phyloP scores from a whole-genome alignment of 2,113 vertebrate genomes.

The Nothocercus julius region DNA sequence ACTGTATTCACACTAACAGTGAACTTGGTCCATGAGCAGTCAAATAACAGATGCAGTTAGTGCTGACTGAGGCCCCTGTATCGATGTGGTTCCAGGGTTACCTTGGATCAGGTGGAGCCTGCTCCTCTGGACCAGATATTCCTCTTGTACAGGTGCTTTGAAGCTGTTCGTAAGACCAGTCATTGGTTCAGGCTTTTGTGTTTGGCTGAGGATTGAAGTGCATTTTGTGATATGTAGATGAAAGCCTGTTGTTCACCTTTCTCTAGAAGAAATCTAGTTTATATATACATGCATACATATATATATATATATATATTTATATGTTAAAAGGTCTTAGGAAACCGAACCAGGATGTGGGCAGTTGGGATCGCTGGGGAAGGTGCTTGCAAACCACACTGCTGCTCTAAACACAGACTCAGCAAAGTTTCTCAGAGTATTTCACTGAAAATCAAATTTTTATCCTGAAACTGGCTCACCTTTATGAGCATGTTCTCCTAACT shows the following conservation, averaged over 20 bases:
- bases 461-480: neutral
- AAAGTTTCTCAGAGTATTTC: neutral
- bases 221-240: neutral
- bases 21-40: neutral
- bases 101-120: neutral
- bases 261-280: neutral
- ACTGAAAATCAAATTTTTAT: neutral
- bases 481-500: neutral
- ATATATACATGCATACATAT: too few relatives aligned
- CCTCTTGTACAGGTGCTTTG: neutral
- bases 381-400: neutral
- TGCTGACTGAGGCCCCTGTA: neutral
- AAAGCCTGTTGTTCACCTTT: neutral
- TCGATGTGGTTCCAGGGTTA: neutral
- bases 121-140: neutral
- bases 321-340: neutral
- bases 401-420: neutral
- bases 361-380: neutral
- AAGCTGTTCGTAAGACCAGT: neutral
- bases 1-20: neutral
- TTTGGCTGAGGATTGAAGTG: neutral
- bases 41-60: neutral
- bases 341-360: neutral
- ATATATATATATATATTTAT: too few relatives aligned
- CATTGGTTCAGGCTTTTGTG: neutral